Evolutionary conservation across 1,140 invertebrate genomes (phyloP), one percentile per base, ranked within the genome.

Genomic region (Polypedilum vanderplanki): DNA sequence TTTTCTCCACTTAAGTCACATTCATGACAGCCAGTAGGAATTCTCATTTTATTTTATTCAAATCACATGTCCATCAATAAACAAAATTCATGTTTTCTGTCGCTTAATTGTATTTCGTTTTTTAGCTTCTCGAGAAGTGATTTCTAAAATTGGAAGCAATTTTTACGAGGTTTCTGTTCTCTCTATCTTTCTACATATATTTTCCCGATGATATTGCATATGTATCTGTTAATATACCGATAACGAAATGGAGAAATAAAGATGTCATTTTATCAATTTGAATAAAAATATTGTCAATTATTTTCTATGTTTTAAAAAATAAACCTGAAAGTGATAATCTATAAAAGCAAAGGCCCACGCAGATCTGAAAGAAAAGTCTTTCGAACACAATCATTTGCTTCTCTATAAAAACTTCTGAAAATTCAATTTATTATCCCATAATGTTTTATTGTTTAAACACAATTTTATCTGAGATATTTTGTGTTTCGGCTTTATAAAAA

Each of bases 91-190:
- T 22, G 65, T 22, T 70, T 70, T 70, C 65, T 70, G 20, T 70
- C 65, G 20, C 65, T 20, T 20, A 20, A 70, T 20, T 8, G 18
- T 18, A 18, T 17, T 5, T 22, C 7, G 65, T 18, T 70, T 70
- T n/a, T 70, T 3, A 70, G 18, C 65, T 20, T 70, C 65, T 22
- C 20, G 17, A 7, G 20, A 20, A 70, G 65, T 70, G 17, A 70
- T 70, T 70, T 22, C 20, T 20, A 70, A 70, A 70, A 70, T 70
- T 70, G 65, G 65, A 70, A 70, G 65, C 65, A 70, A 70, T 70
- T 70, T 33, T 33, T 5, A 33, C 24, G 10, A 70, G 17, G 17
- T 70, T 70, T 18, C 18, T 9, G 15, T 57, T 57, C n/a, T 57
- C 46, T 57, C n/a, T n/a, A 57, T 3, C 12, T 57, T 12, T n/a